Percentiles rank a stretch among this genome's conserved stretches.
phyloP scores from a whole-genome alignment of 2,113 vertebrate species.

The Cervus canadensis region DNA sequence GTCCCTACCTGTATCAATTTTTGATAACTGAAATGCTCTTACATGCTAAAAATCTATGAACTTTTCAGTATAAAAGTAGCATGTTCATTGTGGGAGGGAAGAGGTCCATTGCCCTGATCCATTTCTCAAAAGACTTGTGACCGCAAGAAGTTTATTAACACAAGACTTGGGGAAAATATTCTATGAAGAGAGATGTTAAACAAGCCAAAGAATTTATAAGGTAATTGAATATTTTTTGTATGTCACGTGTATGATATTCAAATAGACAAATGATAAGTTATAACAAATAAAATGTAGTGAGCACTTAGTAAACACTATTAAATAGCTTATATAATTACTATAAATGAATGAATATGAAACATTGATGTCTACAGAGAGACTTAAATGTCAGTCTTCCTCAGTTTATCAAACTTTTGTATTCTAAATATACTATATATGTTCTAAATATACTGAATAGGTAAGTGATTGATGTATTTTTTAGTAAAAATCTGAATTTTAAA shows the following conservation, averaged over 20 bases:
- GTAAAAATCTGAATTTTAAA: neutral
- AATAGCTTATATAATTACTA: neutral
- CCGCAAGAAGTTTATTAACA: slow-evolving; percentile 19
- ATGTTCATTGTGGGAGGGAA: neutral
- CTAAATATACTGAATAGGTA: neutral
- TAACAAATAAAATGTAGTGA: neutral
- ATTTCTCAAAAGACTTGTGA: neutral
- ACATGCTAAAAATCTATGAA: neutral
- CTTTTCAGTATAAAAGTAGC: neutral
- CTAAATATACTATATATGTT: neutral
- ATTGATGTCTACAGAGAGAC: neutral
- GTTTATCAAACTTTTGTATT: neutral
- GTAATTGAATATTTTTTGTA: neutral
- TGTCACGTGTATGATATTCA: neutral
- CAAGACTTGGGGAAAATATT: neutral
- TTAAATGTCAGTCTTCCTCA: neutral
- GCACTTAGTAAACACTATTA: neutral
- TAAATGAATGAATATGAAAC: neutral
- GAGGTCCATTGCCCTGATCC: neutral
- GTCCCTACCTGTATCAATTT: neutral
- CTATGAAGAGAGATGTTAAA: neutral
- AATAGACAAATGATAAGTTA: neutral
- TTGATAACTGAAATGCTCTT: neutral
- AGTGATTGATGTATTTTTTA: neutral
- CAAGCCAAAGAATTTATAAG: neutral